Evolutionary conservation across 2,888 invertebrate genomes (phyloP), one percentile per base, ranked within the genome.

Genomic region (Andricus quercusramuli): DNA sequence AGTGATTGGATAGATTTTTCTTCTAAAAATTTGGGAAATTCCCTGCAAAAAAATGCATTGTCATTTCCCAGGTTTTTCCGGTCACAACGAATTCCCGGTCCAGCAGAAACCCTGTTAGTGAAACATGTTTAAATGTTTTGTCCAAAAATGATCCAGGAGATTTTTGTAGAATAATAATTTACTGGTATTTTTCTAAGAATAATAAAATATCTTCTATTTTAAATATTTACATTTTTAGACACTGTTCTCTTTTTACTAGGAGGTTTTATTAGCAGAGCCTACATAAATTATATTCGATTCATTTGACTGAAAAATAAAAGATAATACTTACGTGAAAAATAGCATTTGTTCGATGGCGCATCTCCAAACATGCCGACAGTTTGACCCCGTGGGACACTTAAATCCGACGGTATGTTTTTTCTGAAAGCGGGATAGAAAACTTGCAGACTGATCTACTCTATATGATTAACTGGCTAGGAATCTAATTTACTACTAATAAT

Each of bases 271-370:
- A 74, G 32, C 22, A 29, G 9, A n/a, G 17, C 29, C 47, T 29
- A 74, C 47, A n/a, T 74, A 56, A n/a, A 32, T 56, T 22, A 32
- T 17, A 32, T 47, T 2, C 25, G 20, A 20, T 56, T 32, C 56
- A 56, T 32, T 51, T 32, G 56, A 11, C 32, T 47, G 22, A 25
- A 70, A 17, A 79, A 77, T 25, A 17, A 37, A 76, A 62, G n/a
- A 78, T 64, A 78, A 82, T 90, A 95, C 96, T 96, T 94, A 98
- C 98, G 99, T 99, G 93, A 98, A 99, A 94, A 99, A 99, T 86
- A 99, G 94, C 96, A 99, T 98, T 94, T 99, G 99, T 92, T 99
- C 99, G 86, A 99, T 97, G 74, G 99, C 98, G 94, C 98, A 98
- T 91, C 97, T 96, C 99, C 99, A 99, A 83, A 99, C 96, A 93